phyloP scores from a whole-genome alignment of 1,140 invertebrate genomes.

The Caligus rogercresseyi region DNA sequence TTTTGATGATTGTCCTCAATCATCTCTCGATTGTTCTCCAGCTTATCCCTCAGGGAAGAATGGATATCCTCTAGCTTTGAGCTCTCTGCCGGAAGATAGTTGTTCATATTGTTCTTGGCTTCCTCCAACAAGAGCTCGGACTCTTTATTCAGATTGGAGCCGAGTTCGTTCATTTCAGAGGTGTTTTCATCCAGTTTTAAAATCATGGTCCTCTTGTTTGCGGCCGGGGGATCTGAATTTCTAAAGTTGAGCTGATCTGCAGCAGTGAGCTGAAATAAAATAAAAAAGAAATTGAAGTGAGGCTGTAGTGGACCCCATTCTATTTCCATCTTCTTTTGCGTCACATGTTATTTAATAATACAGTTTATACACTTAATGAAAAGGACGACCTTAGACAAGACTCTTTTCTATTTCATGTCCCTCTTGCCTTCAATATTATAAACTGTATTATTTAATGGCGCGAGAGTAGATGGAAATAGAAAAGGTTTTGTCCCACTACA shows the following conservation, averaged over 20 bases:
- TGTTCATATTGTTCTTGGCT: background rate
- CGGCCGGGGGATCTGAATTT: conserved; percentile 9
- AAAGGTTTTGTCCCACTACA: too few species aligned
- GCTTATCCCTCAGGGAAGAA: background rate
- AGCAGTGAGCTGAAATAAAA: background rate
- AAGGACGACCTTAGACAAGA: too few species aligned
- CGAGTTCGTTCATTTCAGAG: background rate
- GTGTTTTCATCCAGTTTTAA: background rate
- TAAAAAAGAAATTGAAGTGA: background rate
- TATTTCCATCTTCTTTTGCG: too few species aligned
- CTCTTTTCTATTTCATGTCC: too few species aligned
- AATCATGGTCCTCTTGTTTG: background rate
- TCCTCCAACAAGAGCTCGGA: background rate
- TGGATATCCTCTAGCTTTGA: background rate
- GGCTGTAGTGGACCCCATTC: too few species aligned
- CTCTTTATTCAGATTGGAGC: conserved; percentile 1
- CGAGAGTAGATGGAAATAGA: too few species aligned
- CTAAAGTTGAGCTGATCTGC: conserved; percentile 1
- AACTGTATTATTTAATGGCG: too few species aligned
- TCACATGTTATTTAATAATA: too few species aligned
- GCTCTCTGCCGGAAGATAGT: background rate
- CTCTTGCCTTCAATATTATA: too few species aligned
- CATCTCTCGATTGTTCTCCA: conserved; percentile 34
- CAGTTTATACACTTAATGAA: too few species aligned
- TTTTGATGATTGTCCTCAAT: conserved; percentile 32